Evolutionary conservation across 2,888 invertebrate species (phyloP).

Genomic region (Caenorhabditis wallacei): DNA sequence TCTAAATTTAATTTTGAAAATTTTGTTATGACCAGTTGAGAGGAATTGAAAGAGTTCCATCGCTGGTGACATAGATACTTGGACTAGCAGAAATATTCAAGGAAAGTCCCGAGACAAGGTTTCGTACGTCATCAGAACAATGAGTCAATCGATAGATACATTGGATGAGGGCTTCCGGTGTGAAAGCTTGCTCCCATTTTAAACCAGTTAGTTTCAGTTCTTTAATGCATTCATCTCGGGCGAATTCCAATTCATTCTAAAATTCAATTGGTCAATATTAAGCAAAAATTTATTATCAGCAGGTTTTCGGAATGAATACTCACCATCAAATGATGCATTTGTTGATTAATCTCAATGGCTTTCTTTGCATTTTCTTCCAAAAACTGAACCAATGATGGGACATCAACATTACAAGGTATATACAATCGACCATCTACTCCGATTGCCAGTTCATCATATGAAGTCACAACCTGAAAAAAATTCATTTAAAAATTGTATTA

Average conservation of each 20-base stretch:
- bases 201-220: conserved; percentile 66
- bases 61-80: conserved; percentile 74
- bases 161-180: conserved; percentile 56
- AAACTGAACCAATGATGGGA: conserved; percentile 74
- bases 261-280: too few relatives aligned
- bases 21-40: conserved; percentile 72
- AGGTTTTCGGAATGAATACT: background rate
- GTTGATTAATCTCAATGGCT: conserved; percentile 61
- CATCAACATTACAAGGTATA: conserved; percentile 82
- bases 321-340: conserved; percentile 65
- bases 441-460: conserved; percentile 79
- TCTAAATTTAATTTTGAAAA: background rate
- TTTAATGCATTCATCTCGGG: conserved; percentile 49
- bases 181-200: conserved; percentile 66
- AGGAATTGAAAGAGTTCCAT: conserved; percentile 79
- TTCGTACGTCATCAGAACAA: conserved; percentile 44
- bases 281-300: background rate
- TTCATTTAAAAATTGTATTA: too few relatives aligned
- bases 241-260: conserved; percentile 64
- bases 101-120: conserved; percentile 67
- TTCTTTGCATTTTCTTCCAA: conserved; percentile 69
- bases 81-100: conserved; percentile 77
- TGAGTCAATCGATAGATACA: conserved; percentile 59
- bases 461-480: conserved; percentile 67
- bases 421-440: conserved; percentile 76